Evolutionary conservation across 1,140 invertebrate genomes (phyloP).

Genomic region (Ephestia elutella): DNA sequence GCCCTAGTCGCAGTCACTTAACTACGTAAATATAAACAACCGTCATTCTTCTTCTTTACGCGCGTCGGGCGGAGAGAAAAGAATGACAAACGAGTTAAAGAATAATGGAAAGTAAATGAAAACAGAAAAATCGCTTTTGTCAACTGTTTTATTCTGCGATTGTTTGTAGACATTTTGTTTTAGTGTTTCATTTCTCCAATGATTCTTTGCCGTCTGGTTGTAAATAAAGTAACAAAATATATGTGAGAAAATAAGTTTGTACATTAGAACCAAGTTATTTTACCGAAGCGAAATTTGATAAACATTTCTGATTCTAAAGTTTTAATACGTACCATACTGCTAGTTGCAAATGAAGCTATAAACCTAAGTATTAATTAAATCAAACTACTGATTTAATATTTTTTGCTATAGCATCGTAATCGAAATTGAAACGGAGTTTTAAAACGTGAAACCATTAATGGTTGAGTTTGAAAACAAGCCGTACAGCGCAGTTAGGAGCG

Average conservation of each 20-base stretch:
- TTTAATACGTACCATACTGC: too few relatives aligned
- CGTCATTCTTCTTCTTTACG: slow-evolving; percentile 58
- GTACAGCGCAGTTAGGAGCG: background rate
- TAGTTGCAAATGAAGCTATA: too few relatives aligned
- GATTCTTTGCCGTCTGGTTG: background rate
- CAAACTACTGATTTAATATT: slow-evolving; percentile 7
- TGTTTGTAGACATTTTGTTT: slow-evolving; percentile 20
- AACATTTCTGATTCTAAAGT: too few relatives aligned
- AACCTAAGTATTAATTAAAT: too few relatives aligned
- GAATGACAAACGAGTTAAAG: slow-evolving; percentile 68
- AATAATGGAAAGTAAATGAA: slow-evolving; percentile 71
- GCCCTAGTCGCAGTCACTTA: slow-evolving; percentile 44
- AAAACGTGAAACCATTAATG: background rate
- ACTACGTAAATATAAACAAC: slow-evolving; percentile 60
- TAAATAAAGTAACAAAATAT: too few relatives aligned
- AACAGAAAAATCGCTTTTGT: slow-evolving; percentile 63
- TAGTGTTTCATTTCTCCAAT: background rate
- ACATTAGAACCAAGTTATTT: too few relatives aligned
- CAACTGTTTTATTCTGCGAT: slow-evolving; percentile 44
- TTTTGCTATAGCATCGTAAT: too few relatives aligned
- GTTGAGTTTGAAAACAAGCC: slow-evolving; percentile 3
- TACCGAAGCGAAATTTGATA: too few relatives aligned
- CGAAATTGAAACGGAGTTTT: slow-evolving; percentile 1
- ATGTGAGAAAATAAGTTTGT: too few relatives aligned
- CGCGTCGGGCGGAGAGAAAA: slow-evolving; percentile 47